These are phyloP conservation scores for Geococcyx californianus DNA, from an alignment of 2,113 vertebrate species.

Conservation along the genomic window DNA sequence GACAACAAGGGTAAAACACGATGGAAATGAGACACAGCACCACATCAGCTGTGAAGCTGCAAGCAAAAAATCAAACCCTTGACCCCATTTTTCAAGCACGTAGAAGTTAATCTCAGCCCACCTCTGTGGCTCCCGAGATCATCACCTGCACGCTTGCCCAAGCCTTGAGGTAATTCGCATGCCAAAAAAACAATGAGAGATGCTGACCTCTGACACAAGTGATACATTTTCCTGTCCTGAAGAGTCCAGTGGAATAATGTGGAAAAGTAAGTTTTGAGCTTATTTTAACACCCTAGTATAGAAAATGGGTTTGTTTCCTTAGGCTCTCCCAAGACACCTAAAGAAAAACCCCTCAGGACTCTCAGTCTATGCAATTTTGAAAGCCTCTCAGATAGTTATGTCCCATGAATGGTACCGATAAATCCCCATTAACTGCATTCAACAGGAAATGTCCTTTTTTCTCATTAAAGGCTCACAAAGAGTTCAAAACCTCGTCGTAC, in stretches of 20 bases:
- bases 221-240: background rate
- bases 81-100: fast-evolving
- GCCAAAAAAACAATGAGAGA: background rate
- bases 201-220: background rate
- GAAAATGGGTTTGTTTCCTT: background rate
- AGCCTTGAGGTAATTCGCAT: background rate
- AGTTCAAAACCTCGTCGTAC: slow-evolving; percentile 17
- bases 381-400: background rate
- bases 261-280: background rate
- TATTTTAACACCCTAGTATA: background rate
- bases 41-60: fast-evolving
- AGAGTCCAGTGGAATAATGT: fast-evolving
- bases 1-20: background rate
- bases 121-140: background rate
- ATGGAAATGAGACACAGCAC: background rate
- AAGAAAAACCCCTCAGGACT: background rate
- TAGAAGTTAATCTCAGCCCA: background rate
- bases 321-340: background rate
- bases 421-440: background rate
- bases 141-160: fast-evolving
- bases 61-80: background rate
- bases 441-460: background rate
- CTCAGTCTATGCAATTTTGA: background rate
- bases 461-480: slow-evolving; percentile 41
- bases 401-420: background rate